These are phyloP conservation scores for Enteromius anoplus DNA, from an alignment of 2,797 vertebrate species.

Conservation along the genomic window DNA sequence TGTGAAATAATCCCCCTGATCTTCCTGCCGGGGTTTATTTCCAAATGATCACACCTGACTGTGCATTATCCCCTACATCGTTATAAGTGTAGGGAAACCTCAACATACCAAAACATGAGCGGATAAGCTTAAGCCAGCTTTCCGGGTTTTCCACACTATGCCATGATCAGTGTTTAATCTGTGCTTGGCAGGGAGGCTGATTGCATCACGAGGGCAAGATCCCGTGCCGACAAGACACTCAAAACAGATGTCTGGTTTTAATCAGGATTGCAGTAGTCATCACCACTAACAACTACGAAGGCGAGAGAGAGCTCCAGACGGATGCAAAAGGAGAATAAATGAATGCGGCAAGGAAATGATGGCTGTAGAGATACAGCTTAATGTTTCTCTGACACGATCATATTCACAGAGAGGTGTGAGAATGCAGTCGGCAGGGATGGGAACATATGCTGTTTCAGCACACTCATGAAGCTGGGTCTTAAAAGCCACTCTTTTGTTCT, in stretches of 20 bases:
- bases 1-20: background rate
- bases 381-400: conserved; percentile 36
- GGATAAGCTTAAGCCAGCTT: conserved; percentile 23
- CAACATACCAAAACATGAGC: conserved; percentile 25
- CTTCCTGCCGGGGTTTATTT: background rate
- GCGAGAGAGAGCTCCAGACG: background rate
- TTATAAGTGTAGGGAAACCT: background rate
- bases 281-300: conserved; percentile 30
- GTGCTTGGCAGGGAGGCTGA: conserved; percentile 15
- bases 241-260: conserved; percentile 48
- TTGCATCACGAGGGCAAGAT: conserved; percentile 35
- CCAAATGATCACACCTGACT: background rate
- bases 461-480: conserved; percentile 11
- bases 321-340: conserved; percentile 29
- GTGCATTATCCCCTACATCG: background rate
- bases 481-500: conserved; percentile 26
- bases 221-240: conserved; percentile 14
- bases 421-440: conserved; percentile 14
- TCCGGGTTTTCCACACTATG: conserved; percentile 12
- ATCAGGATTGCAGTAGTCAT: conserved; percentile 35
- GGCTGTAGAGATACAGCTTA: conserved; percentile 32
- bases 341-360: conserved; percentile 36
- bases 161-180: conserved; percentile 30
- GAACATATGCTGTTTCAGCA: conserved; percentile 33
- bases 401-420: background rate